A percentile compares a stretch with the other conserved stretches of the same genome.
phyloP scores from a whole-genome alignment of 2,113 vertebrate species.

The Gorsachius goisagi region DNA sequence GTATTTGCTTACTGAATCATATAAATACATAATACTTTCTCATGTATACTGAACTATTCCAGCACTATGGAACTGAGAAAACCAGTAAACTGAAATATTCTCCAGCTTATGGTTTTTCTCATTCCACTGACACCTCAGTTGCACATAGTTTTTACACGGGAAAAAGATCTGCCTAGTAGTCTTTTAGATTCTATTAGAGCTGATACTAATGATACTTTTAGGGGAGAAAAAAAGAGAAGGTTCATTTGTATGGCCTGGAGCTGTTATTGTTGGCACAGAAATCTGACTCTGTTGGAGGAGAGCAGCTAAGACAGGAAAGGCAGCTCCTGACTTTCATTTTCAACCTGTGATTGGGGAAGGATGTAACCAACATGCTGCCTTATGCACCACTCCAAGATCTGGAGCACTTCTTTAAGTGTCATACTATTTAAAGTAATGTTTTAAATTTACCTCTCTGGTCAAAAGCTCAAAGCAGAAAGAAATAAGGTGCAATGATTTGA shows the following conservation, averaged over 20 bases:
- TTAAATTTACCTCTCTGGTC: not conserved
- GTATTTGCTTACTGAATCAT: not conserved
- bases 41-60: not conserved
- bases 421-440: not conserved
- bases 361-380: not conserved
- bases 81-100: not conserved
- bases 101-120: not conserved
- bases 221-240: not conserved
- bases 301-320: constrained; percentile 21
- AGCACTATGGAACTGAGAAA: not conserved
- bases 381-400: not conserved
- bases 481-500: not conserved
- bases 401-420: not conserved
- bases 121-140: not conserved
- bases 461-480: not conserved
- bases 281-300: not conserved
- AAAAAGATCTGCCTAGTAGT: not conserved
- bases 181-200: not conserved
- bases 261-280: constrained; percentile 34
- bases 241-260: constrained; percentile 40
- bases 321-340: constrained; percentile 23
- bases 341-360: not conserved
- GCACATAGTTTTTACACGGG: not conserved
- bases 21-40: not conserved
- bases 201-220: not conserved